Percentiles rank a stretch among this genome's conserved stretches.
These are phyloP conservation scores for Phalera bucephala DNA, from an alignment of 2,888 invertebrate genomes.

Conservation along the genomic window DNA sequence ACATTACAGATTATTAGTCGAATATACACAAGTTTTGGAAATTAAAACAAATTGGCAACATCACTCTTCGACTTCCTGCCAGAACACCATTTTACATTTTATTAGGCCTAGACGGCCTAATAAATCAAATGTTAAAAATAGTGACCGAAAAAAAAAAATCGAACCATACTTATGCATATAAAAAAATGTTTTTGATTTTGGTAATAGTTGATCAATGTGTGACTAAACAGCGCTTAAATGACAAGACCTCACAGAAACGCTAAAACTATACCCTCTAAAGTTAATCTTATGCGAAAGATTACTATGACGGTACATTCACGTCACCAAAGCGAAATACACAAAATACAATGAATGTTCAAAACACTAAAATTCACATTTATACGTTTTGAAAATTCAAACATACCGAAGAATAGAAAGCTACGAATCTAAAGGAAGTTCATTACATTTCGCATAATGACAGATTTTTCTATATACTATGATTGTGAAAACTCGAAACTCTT, in stretches of 20 bases:
- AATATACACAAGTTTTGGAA: too few species aligned
- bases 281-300: conserved; percentile 74
- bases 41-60: too few species aligned
- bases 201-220: conserved; percentile 29
- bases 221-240: conserved; percentile 13
- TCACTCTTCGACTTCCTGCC: too few species aligned
- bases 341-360: conserved; percentile 30
- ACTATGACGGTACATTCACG: conserved; percentile 66
- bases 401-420: conserved; percentile 28
- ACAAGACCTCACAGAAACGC: conserved; percentile 29
- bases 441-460: conserved; percentile 29
- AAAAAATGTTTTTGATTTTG: background rate
- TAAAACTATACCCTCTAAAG: conserved; percentile 68
- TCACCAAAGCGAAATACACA: conserved; percentile 39
- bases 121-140: conserved; percentile 8
- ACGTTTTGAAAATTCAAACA: conserved; percentile 17
- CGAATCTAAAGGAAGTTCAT: conserved; percentile 32
- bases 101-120: background rate
- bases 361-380: conserved; percentile 26
- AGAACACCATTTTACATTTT: background rate
- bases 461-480: conserved; percentile 33
- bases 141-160: conserved; percentile 13
- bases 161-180: too few species aligned
- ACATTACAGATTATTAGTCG: too few species aligned
- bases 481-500: conserved; percentile 40